Percentiles rank a stretch among this genome's conserved stretches.
Evolutionary conservation across 2,113 vertebrate species (phyloP).

Genomic region (Oenanthe melanoleuca): DNA sequence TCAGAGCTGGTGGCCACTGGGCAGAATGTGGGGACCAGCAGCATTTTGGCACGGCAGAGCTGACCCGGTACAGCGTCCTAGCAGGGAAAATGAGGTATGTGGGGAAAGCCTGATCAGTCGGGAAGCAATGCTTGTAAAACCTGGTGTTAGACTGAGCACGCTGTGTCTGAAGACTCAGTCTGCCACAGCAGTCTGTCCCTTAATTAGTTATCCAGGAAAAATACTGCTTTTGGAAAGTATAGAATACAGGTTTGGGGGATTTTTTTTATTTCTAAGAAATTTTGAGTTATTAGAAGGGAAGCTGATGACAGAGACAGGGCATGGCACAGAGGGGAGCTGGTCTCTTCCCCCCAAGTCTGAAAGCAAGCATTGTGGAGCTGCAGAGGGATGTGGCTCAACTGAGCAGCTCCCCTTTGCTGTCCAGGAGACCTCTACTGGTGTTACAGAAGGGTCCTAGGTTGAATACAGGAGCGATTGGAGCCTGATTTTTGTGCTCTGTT

Average conservation of each 20-base stretch:
- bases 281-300: neutral
- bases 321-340: neutral
- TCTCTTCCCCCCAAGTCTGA: neutral
- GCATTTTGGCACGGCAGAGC: neutral
- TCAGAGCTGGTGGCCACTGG: neutral
- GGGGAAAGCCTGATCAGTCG: neutral
- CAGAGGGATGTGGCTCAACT: neutral
- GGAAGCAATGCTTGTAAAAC: neutral
- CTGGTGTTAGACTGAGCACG: neutral
- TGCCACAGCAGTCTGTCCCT: neutral
- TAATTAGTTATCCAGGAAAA: neutral
- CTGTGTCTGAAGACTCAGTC: neutral
- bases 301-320: neutral
- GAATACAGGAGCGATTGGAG: too few relatives aligned
- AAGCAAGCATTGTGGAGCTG: neutral
- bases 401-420: neutral
- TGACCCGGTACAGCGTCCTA: too few relatives aligned
- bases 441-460: neutral
- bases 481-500: neutral
- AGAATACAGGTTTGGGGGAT: neutral
- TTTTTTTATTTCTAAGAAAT: neutral
- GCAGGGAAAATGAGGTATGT: neutral
- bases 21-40: neutral
- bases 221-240: neutral
- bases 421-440: neutral